Conservation (phyloP, 1,140 invertebrate genomes). For the Eufriesea mexicana region DNA sequence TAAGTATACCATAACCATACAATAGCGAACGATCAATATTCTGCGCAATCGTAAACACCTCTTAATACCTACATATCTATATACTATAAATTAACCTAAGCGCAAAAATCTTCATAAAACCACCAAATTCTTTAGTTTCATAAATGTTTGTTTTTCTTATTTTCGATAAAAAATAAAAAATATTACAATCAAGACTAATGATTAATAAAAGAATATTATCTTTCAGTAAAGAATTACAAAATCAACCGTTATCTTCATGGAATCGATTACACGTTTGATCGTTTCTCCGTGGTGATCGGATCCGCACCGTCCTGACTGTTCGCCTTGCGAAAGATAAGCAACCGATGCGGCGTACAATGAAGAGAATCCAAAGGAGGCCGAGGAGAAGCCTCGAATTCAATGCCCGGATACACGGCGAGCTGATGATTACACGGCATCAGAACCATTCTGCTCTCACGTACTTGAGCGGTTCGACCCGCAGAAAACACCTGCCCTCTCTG, state of each 20-base stretch:
- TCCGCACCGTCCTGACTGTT: neutral
- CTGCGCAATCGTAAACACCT: neutral
- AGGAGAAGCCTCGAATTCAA: constrained; percentile 65
- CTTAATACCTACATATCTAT: neutral
- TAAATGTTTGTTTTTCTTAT: neutral
- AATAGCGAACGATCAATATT: neutral
- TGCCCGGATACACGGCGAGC: constrained; percentile 74
- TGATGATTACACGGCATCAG: constrained; percentile 68
- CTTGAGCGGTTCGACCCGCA: constrained; percentile 16
- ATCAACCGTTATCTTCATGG: neutral
- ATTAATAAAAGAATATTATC: neutral
- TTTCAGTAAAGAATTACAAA: neutral
- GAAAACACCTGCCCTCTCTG: neutral
- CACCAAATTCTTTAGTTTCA: neutral
- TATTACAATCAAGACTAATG: too few species aligned
- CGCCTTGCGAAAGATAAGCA: constrained; percentile 38
- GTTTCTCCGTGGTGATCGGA: constrained; percentile 7
- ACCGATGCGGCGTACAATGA: constrained; percentile 39
- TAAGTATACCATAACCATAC: neutral
- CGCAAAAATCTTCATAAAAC: too few species aligned
- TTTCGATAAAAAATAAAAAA: too few species aligned
- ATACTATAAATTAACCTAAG: too few species aligned
- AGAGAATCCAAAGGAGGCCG: constrained; percentile 33
- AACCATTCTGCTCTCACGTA: constrained; percentile 36
- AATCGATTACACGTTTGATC: constrained; percentile 38